Conservation (phyloP, 2,888 invertebrate genomes). For the Euzophera pinguis region DNA sequence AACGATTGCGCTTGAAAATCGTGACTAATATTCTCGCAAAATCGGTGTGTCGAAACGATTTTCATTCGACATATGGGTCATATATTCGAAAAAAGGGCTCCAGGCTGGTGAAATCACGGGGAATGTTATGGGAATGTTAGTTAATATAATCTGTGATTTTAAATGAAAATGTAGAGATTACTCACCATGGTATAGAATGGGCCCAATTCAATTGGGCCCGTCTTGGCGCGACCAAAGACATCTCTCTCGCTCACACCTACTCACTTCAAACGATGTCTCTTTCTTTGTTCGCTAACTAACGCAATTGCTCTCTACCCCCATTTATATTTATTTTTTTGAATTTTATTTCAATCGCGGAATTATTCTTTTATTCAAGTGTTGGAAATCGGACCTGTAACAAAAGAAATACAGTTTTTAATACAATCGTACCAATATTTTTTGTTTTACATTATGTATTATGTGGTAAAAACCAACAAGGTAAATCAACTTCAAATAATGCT, state of each 20-base stretch:
- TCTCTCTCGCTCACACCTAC: slow-evolving; percentile 44
- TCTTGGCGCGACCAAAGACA: slow-evolving; percentile 70
- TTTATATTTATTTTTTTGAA: neutral
- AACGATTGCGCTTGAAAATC: no score
- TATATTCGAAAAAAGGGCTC: no score
- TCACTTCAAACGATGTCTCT: slow-evolving; percentile 16
- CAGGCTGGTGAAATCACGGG: no score
- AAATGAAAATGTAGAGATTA: slow-evolving; percentile 9
- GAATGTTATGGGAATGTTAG: no score
- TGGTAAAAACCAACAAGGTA: no score
- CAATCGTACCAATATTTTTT: no score
- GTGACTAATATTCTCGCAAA: no score
- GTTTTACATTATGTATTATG: no score
- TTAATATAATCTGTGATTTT: no score
- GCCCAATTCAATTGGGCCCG: slow-evolving; percentile 69
- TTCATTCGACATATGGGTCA: no score
- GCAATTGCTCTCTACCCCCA: neutral
- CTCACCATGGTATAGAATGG: slow-evolving; percentile 67
- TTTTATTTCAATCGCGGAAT: neutral
- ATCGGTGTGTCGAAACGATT: no score
- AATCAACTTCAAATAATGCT: no score
- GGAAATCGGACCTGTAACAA: neutral
- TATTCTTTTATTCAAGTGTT: neutral
- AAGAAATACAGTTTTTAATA: neutral
- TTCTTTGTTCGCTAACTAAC: slow-evolving; percentile 3